Conservation (phyloP, 2,113 vertebrate species). For the human (Homo sapiens) region DNA sequence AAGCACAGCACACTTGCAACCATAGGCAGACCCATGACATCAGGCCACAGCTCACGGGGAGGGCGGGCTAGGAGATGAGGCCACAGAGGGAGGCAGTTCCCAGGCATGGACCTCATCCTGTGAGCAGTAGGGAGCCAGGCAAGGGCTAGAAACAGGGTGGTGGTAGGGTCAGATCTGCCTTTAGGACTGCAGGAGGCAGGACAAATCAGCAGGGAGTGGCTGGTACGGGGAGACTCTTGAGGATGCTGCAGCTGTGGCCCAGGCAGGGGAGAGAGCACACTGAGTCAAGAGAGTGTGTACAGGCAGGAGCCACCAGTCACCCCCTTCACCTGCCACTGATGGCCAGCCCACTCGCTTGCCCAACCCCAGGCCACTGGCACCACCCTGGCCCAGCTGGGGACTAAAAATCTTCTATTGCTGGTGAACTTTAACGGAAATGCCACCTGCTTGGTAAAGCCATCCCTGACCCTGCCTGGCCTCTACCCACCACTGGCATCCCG, state of each 20-base stretch:
- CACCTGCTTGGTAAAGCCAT: neutral
- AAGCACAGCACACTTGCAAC: neutral
- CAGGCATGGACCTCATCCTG: neutral
- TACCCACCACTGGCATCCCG: neutral
- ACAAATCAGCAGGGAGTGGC: neutral
- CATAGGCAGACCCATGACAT: neutral
- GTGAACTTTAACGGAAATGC: neutral
- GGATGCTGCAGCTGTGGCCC: neutral
- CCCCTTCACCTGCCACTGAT: neutral
- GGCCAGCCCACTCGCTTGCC: neutral
- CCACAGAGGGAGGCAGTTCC: accelerated
- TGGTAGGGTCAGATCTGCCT: neutral
- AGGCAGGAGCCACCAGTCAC: neutral
- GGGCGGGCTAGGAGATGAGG: neutral
- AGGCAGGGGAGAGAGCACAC: neutral
- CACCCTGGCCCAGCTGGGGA: neutral
- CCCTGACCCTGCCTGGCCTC: neutral
- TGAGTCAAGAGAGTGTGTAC: neutral
- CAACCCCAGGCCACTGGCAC: neutral
- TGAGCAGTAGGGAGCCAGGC: neutral
- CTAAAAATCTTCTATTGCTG: neutral
- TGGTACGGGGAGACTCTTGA: neutral
- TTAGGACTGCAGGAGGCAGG: neutral
- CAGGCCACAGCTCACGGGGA: neutral
- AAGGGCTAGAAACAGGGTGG: neutral